Evolutionary conservation across 2,888 invertebrate species (phyloP).

Genomic region (Drosophila helvetica): DNA sequence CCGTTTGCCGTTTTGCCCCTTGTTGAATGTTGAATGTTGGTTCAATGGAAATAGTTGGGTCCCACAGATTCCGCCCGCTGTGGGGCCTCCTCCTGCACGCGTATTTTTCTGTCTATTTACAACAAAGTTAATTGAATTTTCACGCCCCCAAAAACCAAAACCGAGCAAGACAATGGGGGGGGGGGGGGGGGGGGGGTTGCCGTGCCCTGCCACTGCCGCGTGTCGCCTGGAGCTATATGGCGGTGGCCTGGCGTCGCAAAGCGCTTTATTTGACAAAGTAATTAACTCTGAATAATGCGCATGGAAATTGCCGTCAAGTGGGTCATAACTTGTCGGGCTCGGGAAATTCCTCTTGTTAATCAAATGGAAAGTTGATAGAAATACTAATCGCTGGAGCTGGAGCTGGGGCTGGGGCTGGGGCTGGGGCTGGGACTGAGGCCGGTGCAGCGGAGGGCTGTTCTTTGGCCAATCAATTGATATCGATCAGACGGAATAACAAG

Average conservation of each 20-base stretch:
- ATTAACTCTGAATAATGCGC: constrained; percentile 71
- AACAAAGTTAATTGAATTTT: constrained; percentile 74
- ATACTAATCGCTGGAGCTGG: background rate
- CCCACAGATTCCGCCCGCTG: constrained; percentile 49
- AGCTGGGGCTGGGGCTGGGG: background rate
- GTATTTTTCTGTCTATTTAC: constrained; percentile 44
- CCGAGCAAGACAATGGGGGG: constrained; percentile 26
- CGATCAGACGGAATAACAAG: constrained; percentile 28
- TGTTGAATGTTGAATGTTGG: constrained; percentile 35
- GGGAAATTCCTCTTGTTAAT: constrained; percentile 39
- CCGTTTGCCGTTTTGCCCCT: constrained; percentile 9
- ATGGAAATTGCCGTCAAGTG: constrained; percentile 70
- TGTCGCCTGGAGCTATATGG: constrained; percentile 2
- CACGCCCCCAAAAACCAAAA: constrained; percentile 52
- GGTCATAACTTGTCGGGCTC: constrained; percentile 59
- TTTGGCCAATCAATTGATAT: constrained; percentile 39
- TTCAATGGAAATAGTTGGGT: constrained; percentile 48
- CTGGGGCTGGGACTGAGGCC: background rate
- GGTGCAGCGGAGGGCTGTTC: background rate
- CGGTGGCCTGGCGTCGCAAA: constrained; percentile 28
- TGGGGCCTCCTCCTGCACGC: background rate
- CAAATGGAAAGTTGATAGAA: constrained; percentile 16
- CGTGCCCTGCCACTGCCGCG: background rate
- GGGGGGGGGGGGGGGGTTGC: background rate
- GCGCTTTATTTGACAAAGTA: constrained; percentile 72